These are phyloP conservation scores for Malthinus seriepunctatus DNA, from an alignment of 2,888 invertebrate species.

Conservation along the genomic window DNA sequence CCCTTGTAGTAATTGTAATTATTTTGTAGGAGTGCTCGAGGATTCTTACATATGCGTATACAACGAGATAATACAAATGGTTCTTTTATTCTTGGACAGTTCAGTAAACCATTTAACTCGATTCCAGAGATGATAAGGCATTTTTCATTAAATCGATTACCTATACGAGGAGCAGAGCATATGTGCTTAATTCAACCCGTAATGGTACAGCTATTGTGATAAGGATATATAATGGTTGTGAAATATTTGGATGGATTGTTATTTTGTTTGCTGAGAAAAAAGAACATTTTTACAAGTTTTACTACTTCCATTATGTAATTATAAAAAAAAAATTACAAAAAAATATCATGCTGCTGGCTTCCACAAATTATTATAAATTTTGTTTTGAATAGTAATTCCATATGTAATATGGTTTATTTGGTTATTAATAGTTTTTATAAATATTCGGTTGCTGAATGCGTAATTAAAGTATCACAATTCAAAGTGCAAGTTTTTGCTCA, in stretches of 20 bases:
- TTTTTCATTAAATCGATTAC: slow-evolving; percentile 90
- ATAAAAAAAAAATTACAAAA: slow-evolving; percentile 1
- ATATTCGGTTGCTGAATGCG: too few relatives aligned
- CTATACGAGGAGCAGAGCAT: slow-evolving; percentile 94
- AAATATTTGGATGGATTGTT: slow-evolving; percentile 10
- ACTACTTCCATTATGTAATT: slow-evolving; percentile 14
- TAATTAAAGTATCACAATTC: too few relatives aligned
- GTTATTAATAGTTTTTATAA: slow-evolving; percentile 13
- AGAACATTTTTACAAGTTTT: slow-evolving; percentile 10
- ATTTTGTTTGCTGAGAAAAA: slow-evolving; percentile 12
- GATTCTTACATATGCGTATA: slow-evolving; percentile 97
- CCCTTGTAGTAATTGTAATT: not conserved
- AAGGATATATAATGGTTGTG: slow-evolving; percentile 27
- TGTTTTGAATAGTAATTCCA: slow-evolving; percentile 24
- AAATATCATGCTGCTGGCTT: slow-evolving; percentile 30
- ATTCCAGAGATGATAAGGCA: slow-evolving; percentile 96
- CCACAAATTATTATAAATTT: slow-evolving; percentile 26
- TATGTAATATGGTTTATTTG: slow-evolving; percentile 35
- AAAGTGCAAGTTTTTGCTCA: too few relatives aligned
- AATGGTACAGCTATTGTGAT: slow-evolving; percentile 77
- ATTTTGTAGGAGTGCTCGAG: slow-evolving; percentile 82
- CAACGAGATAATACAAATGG: slow-evolving; percentile 74
- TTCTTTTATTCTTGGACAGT: slow-evolving; percentile 88
- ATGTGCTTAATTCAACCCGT: slow-evolving; percentile 94
- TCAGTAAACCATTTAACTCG: slow-evolving; percentile 88